Percentiles rank a stretch among this genome's conserved stretches.
Conservation (phyloP, 1,140 invertebrate species). For the Drosophila subobscura region DNA sequence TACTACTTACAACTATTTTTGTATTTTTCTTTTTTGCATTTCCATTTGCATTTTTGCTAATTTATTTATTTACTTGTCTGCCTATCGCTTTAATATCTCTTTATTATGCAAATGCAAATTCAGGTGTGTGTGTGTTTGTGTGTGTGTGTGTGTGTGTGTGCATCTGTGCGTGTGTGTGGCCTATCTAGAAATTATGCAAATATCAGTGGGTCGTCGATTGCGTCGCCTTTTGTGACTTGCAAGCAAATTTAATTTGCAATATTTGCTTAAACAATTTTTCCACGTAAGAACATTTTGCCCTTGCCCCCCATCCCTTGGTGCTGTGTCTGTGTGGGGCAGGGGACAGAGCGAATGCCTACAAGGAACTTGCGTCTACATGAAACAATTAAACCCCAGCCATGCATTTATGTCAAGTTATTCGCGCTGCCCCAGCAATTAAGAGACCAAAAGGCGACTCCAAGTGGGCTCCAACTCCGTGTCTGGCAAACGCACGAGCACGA, state of each 20-base stretch:
- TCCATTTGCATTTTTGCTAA: constrained; percentile 23
- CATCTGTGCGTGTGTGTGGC: constrained; percentile 39
- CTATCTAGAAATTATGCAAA: constrained; percentile 76
- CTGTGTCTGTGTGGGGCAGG: constrained; percentile 59
- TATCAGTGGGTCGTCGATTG: constrained; percentile 61
- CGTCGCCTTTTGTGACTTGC: constrained; percentile 52
- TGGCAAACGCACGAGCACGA: constrained; percentile 45
- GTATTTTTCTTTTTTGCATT: constrained; percentile 31
- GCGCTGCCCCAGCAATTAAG: constrained; percentile 71
- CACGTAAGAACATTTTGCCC: constrained; percentile 19
- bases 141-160: constrained; percentile 32
- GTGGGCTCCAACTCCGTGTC: constrained; percentile 16
- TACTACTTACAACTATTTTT: constrained; percentile 4
- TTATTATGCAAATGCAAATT: constrained; percentile 48
- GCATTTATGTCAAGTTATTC: constrained; percentile 80
- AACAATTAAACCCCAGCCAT: constrained; percentile 77
- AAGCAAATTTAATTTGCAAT: constrained; percentile 75
- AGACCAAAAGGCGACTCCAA: constrained; percentile 43
- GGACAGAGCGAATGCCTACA: constrained; percentile 13
- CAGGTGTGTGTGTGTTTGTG: constrained; percentile 1
- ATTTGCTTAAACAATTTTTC: constrained; percentile 69
- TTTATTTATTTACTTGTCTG: constrained; percentile 61
- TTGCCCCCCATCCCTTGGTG: not conserved
- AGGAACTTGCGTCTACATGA: constrained; percentile 74
- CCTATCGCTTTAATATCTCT: constrained; percentile 50